Evolutionary conservation across 1,140 invertebrate genomes (phyloP), one percentile per base, ranked within the genome.

Genomic region (Hydropsyche tenuis): DNA sequence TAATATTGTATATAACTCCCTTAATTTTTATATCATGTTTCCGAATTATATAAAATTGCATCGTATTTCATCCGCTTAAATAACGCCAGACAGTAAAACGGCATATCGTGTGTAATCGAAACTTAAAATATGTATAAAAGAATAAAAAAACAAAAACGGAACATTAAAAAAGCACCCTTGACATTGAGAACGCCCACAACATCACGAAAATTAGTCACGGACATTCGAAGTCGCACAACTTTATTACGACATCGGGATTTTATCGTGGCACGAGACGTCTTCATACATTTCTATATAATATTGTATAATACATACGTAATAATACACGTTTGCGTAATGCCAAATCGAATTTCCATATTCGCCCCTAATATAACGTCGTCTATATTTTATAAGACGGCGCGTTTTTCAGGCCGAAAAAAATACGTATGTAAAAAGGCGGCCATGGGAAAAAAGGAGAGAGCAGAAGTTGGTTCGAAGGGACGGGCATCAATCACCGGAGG

Each of bases 201-300:
- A 18, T 53, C 9, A 18, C 16, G 48, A 53, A 53, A 53, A 53
- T 53, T 53, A 53, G 48, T 53, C 48, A 53, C 48, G 48, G 48
- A 18, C 48, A 16, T 53, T 18, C 48, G 20, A 53, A 53, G 48
- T 53, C 48, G 14, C 48, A 53, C 18, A 53, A 53, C 9, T 53
- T 53, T 53, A 53, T 53, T 53, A 53, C 48, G 48, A 53, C 9
- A 53, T 53, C 48, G 48, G 48, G 7, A 53, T 53, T 53, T 53
- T 53, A 53, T 53, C 48, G 16, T 14, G 14, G 46, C 46, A 48
- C 46, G 46, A 48, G 46, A 48, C 48, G 7, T 53, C 48, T 53
- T 53, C 48, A 20, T 53, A 18, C 48, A 20, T 53, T 18, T 4
- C 30, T 3, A 37, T 9, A 37, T 37, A 37, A 4, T 37, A 53